Conservation (phyloP, 2,797 vertebrate species). For the Dendrocincla fuliginosa region DNA sequence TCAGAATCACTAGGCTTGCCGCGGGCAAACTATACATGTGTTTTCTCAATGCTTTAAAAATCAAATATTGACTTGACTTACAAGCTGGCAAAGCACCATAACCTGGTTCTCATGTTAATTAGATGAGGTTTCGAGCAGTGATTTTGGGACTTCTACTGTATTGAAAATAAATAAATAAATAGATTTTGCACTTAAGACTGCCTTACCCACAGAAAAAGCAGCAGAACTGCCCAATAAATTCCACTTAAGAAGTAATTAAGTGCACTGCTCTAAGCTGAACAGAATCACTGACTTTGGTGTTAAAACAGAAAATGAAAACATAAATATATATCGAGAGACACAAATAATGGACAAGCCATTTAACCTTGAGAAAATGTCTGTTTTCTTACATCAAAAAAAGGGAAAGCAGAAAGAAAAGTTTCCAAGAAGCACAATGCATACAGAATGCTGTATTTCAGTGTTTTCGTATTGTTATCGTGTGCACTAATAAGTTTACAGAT, state of each 20-base stretch:
- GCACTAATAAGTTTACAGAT: constrained; percentile 27
- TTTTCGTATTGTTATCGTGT: neutral
- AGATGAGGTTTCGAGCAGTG: neutral
- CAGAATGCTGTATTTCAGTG: neutral
- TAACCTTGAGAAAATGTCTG: neutral
- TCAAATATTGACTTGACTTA: neutral
- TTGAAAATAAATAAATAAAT: neutral
- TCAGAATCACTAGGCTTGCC: neutral
- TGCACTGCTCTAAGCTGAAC: neutral
- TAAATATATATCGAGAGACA: neutral
- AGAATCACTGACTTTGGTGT: neutral
- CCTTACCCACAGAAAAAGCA: neutral
- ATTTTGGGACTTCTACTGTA: neutral
- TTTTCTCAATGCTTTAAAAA: neutral
- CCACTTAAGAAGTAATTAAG: neutral
- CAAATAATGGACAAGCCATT: neutral
- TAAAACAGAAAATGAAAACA: neutral
- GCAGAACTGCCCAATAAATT: neutral
- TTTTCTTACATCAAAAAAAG: neutral
- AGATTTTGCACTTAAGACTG: neutral
- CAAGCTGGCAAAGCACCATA: neutral
- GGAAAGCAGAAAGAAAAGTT: constrained; percentile 15
- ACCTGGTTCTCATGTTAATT: neutral
- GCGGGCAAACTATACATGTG: accelerated
- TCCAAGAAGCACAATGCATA: neutral